phyloP scores from a whole-genome alignment of 2,888 invertebrate species.

The Hypena proboscidalis region DNA sequence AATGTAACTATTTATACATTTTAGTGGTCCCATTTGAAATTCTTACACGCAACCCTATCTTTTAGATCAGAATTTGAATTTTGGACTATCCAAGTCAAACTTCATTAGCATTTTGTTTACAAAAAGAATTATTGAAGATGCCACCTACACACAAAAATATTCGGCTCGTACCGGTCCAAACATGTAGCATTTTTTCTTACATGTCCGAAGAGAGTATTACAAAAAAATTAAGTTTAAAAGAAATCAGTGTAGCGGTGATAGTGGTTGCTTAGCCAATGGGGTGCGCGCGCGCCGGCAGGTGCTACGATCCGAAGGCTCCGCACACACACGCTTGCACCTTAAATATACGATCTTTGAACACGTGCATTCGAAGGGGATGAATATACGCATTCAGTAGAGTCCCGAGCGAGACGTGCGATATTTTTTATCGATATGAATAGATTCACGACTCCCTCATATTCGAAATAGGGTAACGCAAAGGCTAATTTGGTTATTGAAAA shows the following conservation, averaged over 20 bases:
- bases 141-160: conserved; percentile 82
- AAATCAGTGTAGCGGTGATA: conserved; percentile 85
- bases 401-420: conserved; percentile 65
- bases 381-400: conserved; percentile 55
- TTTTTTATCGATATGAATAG: conserved; percentile 83
- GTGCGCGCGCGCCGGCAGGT: conserved; percentile 81
- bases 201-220: conserved; percentile 77
- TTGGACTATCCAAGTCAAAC: conserved; percentile 56
- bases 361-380: conserved; percentile 84
- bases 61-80: conserved; percentile 53
- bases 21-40: conserved; percentile 26
- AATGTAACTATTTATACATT: conserved; percentile 13
- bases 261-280: conserved; percentile 75
- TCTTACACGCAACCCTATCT: conserved; percentile 48
- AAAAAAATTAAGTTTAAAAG: conserved; percentile 81
- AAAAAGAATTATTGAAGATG: conserved; percentile 75
- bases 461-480: conserved; percentile 86
- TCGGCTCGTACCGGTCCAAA: conserved; percentile 78
- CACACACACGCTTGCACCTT: conserved; percentile 71
- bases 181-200: conserved; percentile 80
- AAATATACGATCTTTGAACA: conserved; percentile 82
- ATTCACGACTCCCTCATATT: conserved; percentile 85
- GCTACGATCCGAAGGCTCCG: conserved; percentile 68
- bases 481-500: conserved; percentile 86
- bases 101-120: conserved; percentile 76